Evolutionary conservation across 2,113 vertebrate genomes (phyloP).

Genomic region (Ivindomyrus marchei): DNA sequence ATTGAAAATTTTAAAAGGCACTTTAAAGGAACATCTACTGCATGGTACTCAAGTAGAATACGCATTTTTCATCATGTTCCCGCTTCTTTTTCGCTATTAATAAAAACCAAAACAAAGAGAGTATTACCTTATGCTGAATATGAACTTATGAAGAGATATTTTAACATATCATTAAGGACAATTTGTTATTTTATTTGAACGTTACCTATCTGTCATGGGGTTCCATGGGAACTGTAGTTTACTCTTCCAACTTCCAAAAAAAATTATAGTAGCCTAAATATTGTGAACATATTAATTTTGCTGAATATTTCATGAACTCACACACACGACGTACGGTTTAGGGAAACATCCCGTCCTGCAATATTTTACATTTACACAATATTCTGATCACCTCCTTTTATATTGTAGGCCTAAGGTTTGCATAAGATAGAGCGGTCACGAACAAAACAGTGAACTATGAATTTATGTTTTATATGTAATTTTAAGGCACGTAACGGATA

Average conservation of each 20-base stretch:
- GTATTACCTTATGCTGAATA: neutral
- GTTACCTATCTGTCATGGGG: neutral
- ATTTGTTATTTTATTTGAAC: neutral
- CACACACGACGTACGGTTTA: neutral
- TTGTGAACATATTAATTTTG: neutral
- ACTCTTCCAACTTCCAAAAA: neutral
- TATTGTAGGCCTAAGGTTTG: too few relatives aligned
- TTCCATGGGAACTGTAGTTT: constrained; percentile 20
- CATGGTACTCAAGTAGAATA: neutral
- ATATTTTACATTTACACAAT: neutral
- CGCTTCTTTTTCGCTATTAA: neutral
- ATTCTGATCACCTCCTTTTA: neutral
- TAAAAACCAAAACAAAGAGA: neutral
- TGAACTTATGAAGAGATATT: neutral
- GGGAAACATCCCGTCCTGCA: neutral
- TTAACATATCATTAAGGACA: neutral
- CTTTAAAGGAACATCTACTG: neutral
- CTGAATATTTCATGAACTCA: neutral
- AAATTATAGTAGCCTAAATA: neutral
- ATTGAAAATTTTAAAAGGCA: neutral
- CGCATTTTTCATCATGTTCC: constrained; percentile 10
- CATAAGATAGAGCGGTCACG: neutral
- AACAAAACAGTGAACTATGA: neutral
- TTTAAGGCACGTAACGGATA: neutral
- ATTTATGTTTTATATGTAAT: neutral